A percentile compares a stretch with the other conserved stretches of the same genome.
Conservation (phyloP, 2,888 invertebrate species). For the Ophonus ardosiacus region DNA sequence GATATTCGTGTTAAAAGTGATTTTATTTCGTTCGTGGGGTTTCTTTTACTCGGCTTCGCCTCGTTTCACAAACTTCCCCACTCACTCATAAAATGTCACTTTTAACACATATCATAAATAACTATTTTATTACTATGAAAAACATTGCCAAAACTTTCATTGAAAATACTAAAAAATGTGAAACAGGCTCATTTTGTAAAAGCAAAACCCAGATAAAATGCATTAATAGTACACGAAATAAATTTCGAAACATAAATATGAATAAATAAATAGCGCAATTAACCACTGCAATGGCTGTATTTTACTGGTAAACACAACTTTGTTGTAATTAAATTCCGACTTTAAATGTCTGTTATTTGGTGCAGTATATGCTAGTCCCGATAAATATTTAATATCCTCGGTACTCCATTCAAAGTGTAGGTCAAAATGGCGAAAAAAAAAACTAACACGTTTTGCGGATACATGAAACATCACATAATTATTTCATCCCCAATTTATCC, state of each 20-base stretch:
- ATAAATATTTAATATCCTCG: slow-evolving; percentile 29
- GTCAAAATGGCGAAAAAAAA: slow-evolving; percentile 33
- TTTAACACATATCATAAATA: too few species aligned
- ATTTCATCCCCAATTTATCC: slow-evolving; percentile 51
- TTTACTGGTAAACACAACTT: neutral
- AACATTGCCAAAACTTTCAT: too few species aligned
- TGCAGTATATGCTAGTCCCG: neutral
- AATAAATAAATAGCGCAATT: neutral
- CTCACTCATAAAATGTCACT: too few species aligned
- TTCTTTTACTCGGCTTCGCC: too few species aligned
- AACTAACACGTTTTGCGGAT: slow-evolving; percentile 16
- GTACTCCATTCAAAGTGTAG: slow-evolving; percentile 20
- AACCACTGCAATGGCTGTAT: neutral
- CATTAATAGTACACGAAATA: too few species aligned
- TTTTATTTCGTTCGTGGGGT: too few species aligned
- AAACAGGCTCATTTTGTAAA: too few species aligned
- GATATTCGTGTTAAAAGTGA: too few species aligned
- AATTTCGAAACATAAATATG: neutral
- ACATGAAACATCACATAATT: slow-evolving; percentile 49
- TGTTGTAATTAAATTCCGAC: neutral
- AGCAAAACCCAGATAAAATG: too few species aligned
- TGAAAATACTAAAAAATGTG: too few species aligned
- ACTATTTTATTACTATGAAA: too few species aligned
- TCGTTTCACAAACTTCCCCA: too few species aligned
- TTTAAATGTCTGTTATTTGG: neutral